Base-by-base conservation (phyloP, 2,888 invertebrate genomes). In the Trypoxylon attenuatum region DNA sequence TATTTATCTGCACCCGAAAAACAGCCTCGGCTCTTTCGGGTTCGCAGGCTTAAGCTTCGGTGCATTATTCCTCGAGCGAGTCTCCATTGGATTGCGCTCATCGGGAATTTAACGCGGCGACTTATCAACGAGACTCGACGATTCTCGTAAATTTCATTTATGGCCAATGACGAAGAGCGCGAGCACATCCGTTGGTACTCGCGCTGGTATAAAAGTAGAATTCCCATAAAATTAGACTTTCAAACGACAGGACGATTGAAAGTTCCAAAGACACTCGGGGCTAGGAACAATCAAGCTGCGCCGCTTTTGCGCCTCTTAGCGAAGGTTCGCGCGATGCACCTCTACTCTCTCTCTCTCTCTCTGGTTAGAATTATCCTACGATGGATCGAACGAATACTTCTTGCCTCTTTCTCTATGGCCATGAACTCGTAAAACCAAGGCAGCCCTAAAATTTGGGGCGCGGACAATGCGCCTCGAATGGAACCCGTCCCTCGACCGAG, bases 151-250 rank as follows among this genome's bases (percentile, higher is more conserved):
- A 45, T 23, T 43, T 25, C 22, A 2, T 29, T 15, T 43, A 23
- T n/a, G 29, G 6, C 47, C 43, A 22, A 6, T 19, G 47, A 22
- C 27, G 25, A n/a, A 25, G 6, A 2, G 8, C 21, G 8, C 16
- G n/a, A n/a, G n/a, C 29, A 41, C 33, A 22, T 19, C 23, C 42
- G 23, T 33, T 16, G 16, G 2, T 23, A 47, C 47, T 25, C 25
- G 21, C 27, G 16, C 27, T 46, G 1, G 51, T 42, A 45, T 42
- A 53, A 49, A 56, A 51, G 43, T 38, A 45, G 29, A 54, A 58
- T 56, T 58, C 60, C 59, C 66, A 59, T 63, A 57, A 66, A 69
- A 73, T 73, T 73, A 66, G 73, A 71, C 69, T 71, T 73, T 73
- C 73, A 73, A 73, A 73, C 71, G 62, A 53, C 54, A n/a, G n/a